Evolutionary conservation across 1,140 invertebrate genomes (phyloP), one percentile per base, ranked within the genome.

Genomic region (Trichonephila clavipes): DNA sequence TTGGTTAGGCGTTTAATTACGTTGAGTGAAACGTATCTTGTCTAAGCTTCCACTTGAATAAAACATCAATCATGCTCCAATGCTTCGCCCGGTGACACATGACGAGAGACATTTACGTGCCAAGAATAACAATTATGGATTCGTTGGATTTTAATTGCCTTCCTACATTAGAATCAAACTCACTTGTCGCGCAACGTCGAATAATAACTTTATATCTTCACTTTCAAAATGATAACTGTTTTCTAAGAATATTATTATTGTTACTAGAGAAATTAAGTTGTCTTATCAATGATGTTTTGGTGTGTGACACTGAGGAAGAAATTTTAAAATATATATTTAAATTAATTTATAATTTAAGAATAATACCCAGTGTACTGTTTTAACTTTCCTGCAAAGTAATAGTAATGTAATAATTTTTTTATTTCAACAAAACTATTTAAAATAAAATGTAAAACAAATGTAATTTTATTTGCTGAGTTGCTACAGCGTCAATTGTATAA

Each of bases 1-100:
- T 92, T 44, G 62, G 85, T 87, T 92, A 16, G 64, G 90, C 61
- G 81, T 92, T 92, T 92, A 86, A 92, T 92, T 92, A 87, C 62
- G 82, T 19, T 72, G 83, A 87, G 83, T 92, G 90, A 86, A 87
- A 92, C 64, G 40, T 59, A 87, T 92, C 82, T 92, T 92, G 62
- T 92, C 62, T 44, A 72, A 81, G 64, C 40, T 91, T 86, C 64
- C 51, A 92, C 40, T 92, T 92, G 82, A 92, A 92, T 92, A 92
- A 92, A 92, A 92, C 90, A 92, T 87, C 90, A 92, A 92, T 92
- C 90, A 92, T 87, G 90, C n/a, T 91, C 62, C 90, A 64, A 92
- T 92, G 90, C 90, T 7, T 61, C 21, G 64, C 34, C 83, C 64
- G 89, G 62, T 59, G 90, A 87, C 90, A 92, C 90, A 92, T 92